Conservation (phyloP, 2,113 vertebrate genomes). For the Crotophaga sulcirostris region DNA sequence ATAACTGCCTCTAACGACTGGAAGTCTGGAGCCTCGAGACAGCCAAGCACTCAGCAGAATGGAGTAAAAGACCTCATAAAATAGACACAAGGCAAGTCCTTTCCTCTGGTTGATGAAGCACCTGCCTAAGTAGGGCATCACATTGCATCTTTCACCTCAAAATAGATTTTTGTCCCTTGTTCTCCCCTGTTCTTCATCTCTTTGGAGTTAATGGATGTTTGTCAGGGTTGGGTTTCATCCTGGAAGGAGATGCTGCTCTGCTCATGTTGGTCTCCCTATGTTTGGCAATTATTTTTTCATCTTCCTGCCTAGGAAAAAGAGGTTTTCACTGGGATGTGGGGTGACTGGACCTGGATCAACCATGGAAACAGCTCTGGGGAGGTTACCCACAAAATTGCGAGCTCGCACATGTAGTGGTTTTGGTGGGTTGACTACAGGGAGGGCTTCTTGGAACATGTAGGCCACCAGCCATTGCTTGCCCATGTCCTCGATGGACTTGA, state of each 20-base stretch:
- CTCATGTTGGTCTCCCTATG: accelerated
- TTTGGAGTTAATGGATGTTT: neutral
- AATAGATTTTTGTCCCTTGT: conserved; percentile 7
- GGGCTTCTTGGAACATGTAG: neutral
- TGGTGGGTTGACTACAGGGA: neutral
- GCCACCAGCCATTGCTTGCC: accelerated
- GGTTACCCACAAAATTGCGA: accelerated
- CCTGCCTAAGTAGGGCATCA: conserved; percentile 35
- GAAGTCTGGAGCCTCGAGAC: conserved; percentile 34
- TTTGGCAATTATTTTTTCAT: neutral
- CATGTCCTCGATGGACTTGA: neutral
- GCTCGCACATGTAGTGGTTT: neutral
- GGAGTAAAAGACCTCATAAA: conserved; percentile 58
- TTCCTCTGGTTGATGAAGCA: conserved; percentile 36
- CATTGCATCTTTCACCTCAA: conserved; percentile 11
- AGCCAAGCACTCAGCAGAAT: conserved; percentile 40
- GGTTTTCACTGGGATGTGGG: accelerated
- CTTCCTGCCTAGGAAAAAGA: neutral
- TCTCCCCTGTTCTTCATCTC: neutral
- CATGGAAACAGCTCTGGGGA: neutral
- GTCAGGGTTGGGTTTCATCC: neutral
- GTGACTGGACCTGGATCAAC: neutral
- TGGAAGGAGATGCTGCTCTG: neutral
- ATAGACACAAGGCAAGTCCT: conserved; percentile 2
- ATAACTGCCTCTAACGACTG: conserved; percentile 73